Percentiles rank a stretch among this genome's conserved stretches.
Conservation (phyloP, 2,113 vertebrate species). For the Neolamprologus ventralis region DNA sequence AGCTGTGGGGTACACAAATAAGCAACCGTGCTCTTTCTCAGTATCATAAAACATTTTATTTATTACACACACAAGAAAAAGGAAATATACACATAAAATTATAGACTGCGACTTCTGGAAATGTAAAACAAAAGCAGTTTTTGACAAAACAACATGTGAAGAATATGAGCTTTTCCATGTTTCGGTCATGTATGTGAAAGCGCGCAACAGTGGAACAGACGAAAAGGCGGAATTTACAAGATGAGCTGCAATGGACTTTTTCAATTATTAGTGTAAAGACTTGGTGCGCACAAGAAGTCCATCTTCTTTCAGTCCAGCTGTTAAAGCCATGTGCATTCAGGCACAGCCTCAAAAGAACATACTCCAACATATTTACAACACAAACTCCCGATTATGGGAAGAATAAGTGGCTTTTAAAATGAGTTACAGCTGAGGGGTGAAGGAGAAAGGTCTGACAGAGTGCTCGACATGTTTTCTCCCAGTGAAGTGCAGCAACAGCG, state of each 20-base stretch:
- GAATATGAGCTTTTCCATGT: not conserved
- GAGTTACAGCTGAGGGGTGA: not conserved
- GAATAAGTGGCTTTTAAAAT: not conserved
- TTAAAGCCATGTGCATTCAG: not conserved
- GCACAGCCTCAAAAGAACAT: not conserved
- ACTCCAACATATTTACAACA: conserved; percentile 15
- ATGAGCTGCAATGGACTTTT: not conserved
- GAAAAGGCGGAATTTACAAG: not conserved
- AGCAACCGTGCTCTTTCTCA: not conserved
- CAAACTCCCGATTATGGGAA: not conserved
- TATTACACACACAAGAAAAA: conserved; percentile 10
- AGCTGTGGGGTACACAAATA: not conserved
- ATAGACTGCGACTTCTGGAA: not conserved
- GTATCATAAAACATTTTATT: conserved; percentile 49
- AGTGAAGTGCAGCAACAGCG: not conserved
- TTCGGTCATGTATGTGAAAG: not conserved
- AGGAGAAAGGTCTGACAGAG: not conserved
- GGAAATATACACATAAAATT: conserved; percentile 10
- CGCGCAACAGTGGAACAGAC: not conserved
- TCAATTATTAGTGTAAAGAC: not conserved
- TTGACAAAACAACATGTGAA: conserved; percentile 1
- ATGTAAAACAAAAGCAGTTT: conserved; percentile 14
- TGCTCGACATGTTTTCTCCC: not conserved
- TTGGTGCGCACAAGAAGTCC: not conserved
- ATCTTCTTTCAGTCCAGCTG: not conserved